A percentile compares a stretch with the other conserved stretches of the same genome.
These are phyloP conservation scores for Potamarius usumacintae DNA, from an alignment of 2,113 vertebrate species.

Conservation along the genomic window DNA sequence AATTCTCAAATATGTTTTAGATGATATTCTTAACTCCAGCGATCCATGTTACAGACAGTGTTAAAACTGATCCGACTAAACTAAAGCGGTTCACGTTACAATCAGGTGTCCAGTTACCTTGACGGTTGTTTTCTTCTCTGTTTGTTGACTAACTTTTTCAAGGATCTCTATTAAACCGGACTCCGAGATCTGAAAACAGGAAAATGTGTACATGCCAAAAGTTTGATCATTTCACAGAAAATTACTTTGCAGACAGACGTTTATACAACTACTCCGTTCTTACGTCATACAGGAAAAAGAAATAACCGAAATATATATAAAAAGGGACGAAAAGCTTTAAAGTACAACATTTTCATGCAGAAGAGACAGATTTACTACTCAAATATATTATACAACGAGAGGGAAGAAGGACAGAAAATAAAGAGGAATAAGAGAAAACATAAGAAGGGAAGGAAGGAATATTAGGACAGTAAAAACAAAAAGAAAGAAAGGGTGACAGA, in stretches of 20 bases:
- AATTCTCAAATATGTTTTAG: too few relatives aligned
- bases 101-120: slow-evolving; percentile 74
- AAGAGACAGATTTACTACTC: not conserved
- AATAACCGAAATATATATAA: not conserved
- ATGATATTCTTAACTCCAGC: not conserved
- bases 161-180: slow-evolving; percentile 96
- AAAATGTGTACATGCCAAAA: not conserved
- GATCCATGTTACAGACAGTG: not conserved
- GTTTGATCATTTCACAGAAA: not conserved
- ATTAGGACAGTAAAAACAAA: too few relatives aligned
- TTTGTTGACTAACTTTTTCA: slow-evolving; percentile 97
- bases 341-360: not conserved
- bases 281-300: not conserved
- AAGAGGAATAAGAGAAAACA: too few relatives aligned
- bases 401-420: too few relatives aligned
- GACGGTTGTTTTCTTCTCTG: slow-evolving; percentile 94
- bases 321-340: not conserved
- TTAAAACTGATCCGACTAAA: not conserved
- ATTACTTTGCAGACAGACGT: not conserved
- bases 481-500: too few relatives aligned
- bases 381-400: too few relatives aligned
- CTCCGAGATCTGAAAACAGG: slow-evolving; percentile 82
- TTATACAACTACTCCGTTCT: not conserved
- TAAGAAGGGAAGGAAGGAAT: too few relatives aligned
- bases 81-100: not conserved